Evolutionary conservation across 2,113 vertebrate genomes (phyloP).

Genomic region (Sciurus niger): DNA sequence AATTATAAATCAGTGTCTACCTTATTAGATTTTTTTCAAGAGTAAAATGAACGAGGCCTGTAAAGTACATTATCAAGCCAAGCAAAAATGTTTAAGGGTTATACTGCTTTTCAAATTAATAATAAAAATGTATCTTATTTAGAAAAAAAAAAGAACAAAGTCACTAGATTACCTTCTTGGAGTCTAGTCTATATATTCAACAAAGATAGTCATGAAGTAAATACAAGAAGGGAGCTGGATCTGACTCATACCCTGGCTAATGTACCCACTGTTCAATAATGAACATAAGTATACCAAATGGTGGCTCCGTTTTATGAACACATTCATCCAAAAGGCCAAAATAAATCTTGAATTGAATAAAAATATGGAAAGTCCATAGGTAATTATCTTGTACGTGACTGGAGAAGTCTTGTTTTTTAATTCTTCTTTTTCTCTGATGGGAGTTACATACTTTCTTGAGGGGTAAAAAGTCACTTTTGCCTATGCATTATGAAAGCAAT

Average conservation of each 20-base stretch:
- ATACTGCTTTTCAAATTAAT: not conserved
- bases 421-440: conserved; percentile 5
- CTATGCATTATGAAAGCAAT: conserved; percentile 27
- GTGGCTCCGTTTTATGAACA: conserved; percentile 6
- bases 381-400: not conserved
- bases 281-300: not conserved
- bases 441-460: not conserved
- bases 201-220: not conserved
- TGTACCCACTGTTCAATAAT: not conserved
- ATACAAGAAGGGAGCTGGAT: not conserved
- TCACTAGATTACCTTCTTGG: not conserved
- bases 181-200: not conserved
- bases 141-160: conserved; percentile 19
- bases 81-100: not conserved
- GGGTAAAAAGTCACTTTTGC: not conserved
- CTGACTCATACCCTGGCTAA: not conserved
- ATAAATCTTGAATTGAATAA: not conserved
- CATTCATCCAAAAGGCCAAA: not conserved
- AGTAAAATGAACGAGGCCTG: not conserved
- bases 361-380: conserved; percentile 34
- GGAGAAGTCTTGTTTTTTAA: not conserved
- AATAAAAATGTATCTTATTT: not conserved
- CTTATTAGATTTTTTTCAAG: conserved; percentile 27
- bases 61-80: not conserved
- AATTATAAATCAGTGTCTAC: not conserved